These are phyloP conservation scores for Anolis sagrei DNA, from an alignment of 2,113 vertebrate species.

Conservation along the genomic window DNA sequence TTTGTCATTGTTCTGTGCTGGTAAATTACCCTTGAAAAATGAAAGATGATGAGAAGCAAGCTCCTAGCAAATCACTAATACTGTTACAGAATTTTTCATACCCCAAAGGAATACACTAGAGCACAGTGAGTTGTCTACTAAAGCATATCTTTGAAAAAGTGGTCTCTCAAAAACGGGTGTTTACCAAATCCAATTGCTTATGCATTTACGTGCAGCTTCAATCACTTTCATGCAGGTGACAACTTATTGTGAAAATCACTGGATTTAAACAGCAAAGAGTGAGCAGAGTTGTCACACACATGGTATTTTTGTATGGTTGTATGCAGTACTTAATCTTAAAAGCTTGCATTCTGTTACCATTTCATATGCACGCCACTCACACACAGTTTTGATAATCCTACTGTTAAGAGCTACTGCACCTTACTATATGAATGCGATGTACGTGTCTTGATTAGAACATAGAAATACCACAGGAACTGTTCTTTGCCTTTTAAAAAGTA, in stretches of 20 bases:
- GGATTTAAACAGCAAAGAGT: neutral
- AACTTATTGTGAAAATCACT: neutral
- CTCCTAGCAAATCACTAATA: constrained; percentile 11
- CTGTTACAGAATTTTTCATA: neutral
- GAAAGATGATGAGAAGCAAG: constrained; percentile 5
- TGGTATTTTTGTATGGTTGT: neutral
- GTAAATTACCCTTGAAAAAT: constrained; percentile 50
- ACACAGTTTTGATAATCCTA: neutral
- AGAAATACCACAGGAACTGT: too few species aligned
- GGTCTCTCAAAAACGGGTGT: neutral
- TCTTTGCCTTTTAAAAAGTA: too few species aligned
- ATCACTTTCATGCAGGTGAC: constrained; percentile 2
- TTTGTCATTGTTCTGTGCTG: constrained; percentile 33
- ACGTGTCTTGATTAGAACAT: too few species aligned
- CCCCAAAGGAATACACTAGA: constrained; percentile 12
- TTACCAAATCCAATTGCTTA: neutral
- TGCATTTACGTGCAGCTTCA: neutral
- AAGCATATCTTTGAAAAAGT: neutral
- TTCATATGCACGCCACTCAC: neutral
- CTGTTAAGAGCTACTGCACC: too few species aligned
- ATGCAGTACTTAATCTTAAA: neutral
- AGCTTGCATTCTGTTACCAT: neutral
- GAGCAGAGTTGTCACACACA: neutral
- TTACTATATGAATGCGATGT: too few species aligned
- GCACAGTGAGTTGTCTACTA: neutral